Evolutionary conservation across 2,113 vertebrate genomes (phyloP), one percentile per base, ranked within the genome.

Genomic region (Uropsilus gracilis): DNA sequence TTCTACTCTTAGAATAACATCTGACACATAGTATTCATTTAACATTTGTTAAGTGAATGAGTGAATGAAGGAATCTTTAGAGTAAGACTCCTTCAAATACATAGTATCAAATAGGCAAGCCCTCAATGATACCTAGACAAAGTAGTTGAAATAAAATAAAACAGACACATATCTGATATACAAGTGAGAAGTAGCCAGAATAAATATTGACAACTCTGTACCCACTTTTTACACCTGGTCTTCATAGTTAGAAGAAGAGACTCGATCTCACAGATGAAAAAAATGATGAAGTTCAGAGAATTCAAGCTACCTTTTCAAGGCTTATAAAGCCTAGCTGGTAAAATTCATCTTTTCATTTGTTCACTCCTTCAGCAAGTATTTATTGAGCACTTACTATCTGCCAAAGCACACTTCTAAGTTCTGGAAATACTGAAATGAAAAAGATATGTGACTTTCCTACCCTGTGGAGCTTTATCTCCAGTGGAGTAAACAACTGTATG

Each of bases 261-360:
- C 24, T 72, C 85, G 71, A 53, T 63, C 89, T 83, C 90, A 93
- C 14, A 85, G 73, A 48, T 57, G 24, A 84, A 37, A 18, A 73
- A 97, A 94, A 37, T 73, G 37, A 86, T 57, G 14, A 66, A 53
- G 32, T 39, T 93, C 71, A 78, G 61, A 85, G 37, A 89, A 57
- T 63, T 91, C 61, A 89, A 93, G 44, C 34, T 69, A 92, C 30
- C 73, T 92, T 69, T 82, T 37, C 32, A 93, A 90, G 32, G 34
- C 24, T 48, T 55, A 55, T 20, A 55, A 55, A 55, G 87, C 24
- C 16, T 46, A 68, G 5, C 44, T 77, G 75, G 44, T 88, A 85
- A 89, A 80, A 80, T 71, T 92, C 28, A 84, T 73, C 28, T 22
- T 80, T 94, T 95, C 16, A 86, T 92, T 86, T 95, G 44, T 53